Conservation (phyloP, 2,888 invertebrate genomes). For the Trisateles emortualis region DNA sequence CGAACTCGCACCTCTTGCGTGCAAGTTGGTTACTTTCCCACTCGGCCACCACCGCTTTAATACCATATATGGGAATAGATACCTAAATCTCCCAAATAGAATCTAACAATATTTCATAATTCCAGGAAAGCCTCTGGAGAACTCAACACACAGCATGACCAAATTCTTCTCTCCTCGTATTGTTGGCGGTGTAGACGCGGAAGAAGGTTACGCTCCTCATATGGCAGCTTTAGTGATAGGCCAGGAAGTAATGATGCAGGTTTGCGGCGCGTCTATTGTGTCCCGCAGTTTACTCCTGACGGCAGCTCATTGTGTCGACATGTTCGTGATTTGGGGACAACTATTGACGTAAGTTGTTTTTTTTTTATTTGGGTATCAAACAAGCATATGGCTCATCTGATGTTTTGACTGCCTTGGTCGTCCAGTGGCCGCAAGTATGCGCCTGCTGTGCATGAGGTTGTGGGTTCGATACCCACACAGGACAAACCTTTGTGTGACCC, state of each 20-base stretch:
- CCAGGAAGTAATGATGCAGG: conserved; percentile 23
- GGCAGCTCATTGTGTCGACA: conserved; percentile 61
- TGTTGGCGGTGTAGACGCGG: conserved; percentile 54
- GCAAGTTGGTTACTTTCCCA: too few species aligned
- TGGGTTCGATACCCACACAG: too few species aligned
- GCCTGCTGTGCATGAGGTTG: too few species aligned
- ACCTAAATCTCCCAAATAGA: not conserved
- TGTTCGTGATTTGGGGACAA: conserved; percentile 30
- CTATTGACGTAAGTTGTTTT: conserved; percentile 36
- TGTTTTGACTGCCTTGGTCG: too few species aligned
- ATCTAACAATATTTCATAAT: not conserved
- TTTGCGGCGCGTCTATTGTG: conserved; percentile 42
- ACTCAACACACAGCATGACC: conserved; percentile 1
- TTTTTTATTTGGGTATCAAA: not conserved
- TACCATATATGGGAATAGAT: too few species aligned
- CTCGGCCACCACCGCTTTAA: too few species aligned
- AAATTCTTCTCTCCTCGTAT: conserved; percentile 37
- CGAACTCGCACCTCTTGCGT: too few species aligned
- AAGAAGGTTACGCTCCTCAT: conserved; percentile 45
- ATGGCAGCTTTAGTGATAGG: conserved; percentile 54
- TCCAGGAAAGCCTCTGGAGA: conserved; percentile 30
- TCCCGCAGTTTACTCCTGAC: conserved; percentile 36
- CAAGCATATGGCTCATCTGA: too few species aligned
- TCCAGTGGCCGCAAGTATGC: too few species aligned
- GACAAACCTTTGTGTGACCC: too few species aligned